phyloP scores from a whole-genome alignment of 2,888 invertebrate genomes.

The Tachina grossa region DNA sequence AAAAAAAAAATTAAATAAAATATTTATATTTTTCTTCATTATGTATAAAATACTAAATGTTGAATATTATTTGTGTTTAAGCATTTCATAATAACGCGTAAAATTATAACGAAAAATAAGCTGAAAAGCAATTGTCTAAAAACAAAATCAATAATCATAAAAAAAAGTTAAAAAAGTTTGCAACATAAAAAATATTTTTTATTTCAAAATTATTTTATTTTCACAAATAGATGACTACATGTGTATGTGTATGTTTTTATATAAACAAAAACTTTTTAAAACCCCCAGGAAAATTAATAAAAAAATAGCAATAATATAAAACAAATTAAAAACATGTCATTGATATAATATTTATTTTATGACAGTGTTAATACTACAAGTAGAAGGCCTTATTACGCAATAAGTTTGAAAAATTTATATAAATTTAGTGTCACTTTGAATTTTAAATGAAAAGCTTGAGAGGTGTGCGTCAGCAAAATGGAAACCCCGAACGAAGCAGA shows the following conservation, averaged over 20 bases:
- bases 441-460: slow-evolving; percentile 79
- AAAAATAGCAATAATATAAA: neutral
- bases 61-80: slow-evolving; percentile 29
- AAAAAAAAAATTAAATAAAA: neutral
- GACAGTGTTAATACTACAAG: neutral
- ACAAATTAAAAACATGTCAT: slow-evolving; percentile 11
- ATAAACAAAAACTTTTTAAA: neutral
- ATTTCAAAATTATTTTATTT: neutral
- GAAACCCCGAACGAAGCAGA: slow-evolving; percentile 75
- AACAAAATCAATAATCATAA: slow-evolving; percentile 13
- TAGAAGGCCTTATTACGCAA: slow-evolving; percentile 7
- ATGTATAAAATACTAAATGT: slow-evolving; percentile 4
- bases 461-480: slow-evolving; percentile 76
- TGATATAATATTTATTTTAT: slow-evolving; percentile 25
- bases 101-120: slow-evolving; percentile 23
- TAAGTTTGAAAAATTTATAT: neutral
- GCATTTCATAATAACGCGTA: neutral
- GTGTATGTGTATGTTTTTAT: neutral
- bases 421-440: neutral
- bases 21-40: neutral
- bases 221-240: too few species aligned
- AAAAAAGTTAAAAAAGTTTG: slow-evolving; percentile 29
- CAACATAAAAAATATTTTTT: neutral
- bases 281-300: neutral
- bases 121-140: slow-evolving; percentile 7